Evolutionary conservation across 2,888 invertebrate genomes (phyloP).

Genomic region (Agriopis aurantiaria): DNA sequence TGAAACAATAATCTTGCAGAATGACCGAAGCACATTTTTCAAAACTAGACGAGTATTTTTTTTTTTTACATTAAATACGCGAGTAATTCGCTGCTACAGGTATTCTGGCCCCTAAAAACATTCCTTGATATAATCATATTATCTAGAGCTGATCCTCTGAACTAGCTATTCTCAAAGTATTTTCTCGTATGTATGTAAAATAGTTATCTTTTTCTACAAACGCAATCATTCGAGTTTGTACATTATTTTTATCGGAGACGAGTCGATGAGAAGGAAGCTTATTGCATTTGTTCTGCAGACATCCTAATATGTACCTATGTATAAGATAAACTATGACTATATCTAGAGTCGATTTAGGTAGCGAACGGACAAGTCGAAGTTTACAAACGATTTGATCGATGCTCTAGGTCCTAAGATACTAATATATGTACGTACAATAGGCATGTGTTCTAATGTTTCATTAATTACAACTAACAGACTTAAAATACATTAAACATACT

Average conservation of each 20-base stretch:
- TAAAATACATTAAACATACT: no score
- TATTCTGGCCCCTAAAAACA: background rate
- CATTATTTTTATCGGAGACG: constrained; percentile 69
- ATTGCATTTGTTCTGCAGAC: constrained; percentile 38
- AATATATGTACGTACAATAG: constrained; percentile 2
- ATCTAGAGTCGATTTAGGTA: constrained; percentile 13
- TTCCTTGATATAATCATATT: constrained; percentile 4
- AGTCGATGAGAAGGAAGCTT: constrained; percentile 60
- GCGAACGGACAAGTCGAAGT: constrained; percentile 14
- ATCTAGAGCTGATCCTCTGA: constrained; percentile 40
- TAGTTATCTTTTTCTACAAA: constrained; percentile 75
- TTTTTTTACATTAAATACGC: no score
- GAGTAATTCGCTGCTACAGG: no score
- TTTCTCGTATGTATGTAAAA: constrained; percentile 71
- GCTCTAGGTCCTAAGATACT: constrained; percentile 19
- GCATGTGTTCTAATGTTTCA: no score
- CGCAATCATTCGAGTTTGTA: constrained; percentile 82
- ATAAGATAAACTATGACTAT: constrained; percentile 16
- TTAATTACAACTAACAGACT: no score
- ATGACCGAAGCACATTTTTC: no score
- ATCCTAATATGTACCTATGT: background rate
- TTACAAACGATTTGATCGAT: constrained; percentile 9
- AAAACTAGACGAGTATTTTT: no score
- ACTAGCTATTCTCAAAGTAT: constrained; percentile 58
- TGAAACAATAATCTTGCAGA: no score